Evolutionary conservation across 2,113 vertebrate species (phyloP), one percentile per base, ranked within the genome.

Genomic region (Anolis carolinensis): DNA sequence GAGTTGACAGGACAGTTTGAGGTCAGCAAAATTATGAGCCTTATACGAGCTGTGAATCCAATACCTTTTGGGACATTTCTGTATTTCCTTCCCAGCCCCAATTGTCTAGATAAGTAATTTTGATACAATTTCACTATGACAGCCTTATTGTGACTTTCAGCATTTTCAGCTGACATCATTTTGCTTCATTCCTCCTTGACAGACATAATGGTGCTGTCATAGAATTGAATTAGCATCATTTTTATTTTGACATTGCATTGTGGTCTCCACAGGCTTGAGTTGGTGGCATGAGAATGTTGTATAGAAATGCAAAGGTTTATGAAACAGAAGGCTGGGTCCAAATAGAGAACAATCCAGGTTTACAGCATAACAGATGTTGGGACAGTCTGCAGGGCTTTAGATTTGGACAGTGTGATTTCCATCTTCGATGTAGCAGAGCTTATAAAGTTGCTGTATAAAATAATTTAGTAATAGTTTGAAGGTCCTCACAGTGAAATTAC

Each of bases 1-100:
- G 50, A n/a, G 39, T 62, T 85, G 67, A 44, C 16, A 36, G 67
- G 84, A 85, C 76, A 79, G 32, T 79, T 72, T 85, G 84, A 85
- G 76, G 84, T 72, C 84, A 79, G 18, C 67, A 85, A 79, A 71
- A 79, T 68, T 79, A 78, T 79, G 25, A 55, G 25, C 55, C 52
- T 55, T 8, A 79, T 21, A 21, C 48, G n/a, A 44, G 34, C 34
- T 78, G 36, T 44, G 76, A 72, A 78, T 70, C 23, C 16, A 70
- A 44, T 3, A 34, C 25, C 84, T 44, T 65, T n/a, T 39, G 30
- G 76, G 84, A 85, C 76, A 71, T 21, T n/a, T 25, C 8, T 13
- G 79, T 79, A 32, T 83, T 8, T 11, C 23, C 83, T 32, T 4
- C 2, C 72, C 20, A 2, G 36, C 85, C 23, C 62, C 20, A 83